Base-by-base conservation (phyloP, 2,113 vertebrate species). In the Eudyptes chrysolophus region DNA sequence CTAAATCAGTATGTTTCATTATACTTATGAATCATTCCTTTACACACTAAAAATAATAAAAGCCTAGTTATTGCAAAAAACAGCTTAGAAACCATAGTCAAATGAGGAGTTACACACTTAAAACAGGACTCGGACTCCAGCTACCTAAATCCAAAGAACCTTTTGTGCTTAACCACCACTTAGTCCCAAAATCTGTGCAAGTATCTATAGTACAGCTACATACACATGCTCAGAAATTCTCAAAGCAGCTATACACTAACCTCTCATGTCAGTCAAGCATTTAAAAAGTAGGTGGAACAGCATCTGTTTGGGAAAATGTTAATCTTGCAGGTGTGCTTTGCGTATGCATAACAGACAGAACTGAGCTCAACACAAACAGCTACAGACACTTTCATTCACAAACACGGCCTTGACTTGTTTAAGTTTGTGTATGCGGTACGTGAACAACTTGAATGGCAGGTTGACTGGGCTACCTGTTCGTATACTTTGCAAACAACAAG, bases 401-500 rank as follows among this genome's bases (percentile, higher is more conserved):
- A 46, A 61, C 26, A n/a, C 1, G 1, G 36, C 30, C 30, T 34
- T 61, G 61, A 61, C 38, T 34, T 6, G 1, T n/a, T 71, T 29
- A 42, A 42, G 11, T 49, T 74, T 82, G 36, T 46, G 21, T 24
- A 61, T 7, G 14, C 5, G 12, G 44, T 36, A 82, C 1, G 0
- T 9, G 5, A 52, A 54, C 0, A 0, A 54, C 29, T 9, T 29
- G 12, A 46, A 83, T 7, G 21, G 9, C 36, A 66, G 6, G 36
- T 66, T 32, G 75, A 36, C 60, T 75, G 52, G 38, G 52, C 69
- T 51, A 32, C 14, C 36, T 36, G 25, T 32, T 36, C 1, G 0
- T 44, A 32, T 44, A 60, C 30, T 51, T 51, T 3, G 13, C 36
- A 66, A 65, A 58, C 8, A 55, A 55, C 15, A 20, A 48, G n/a